A percentile compares a stretch with the other conserved stretches of the same genome.
Conservation (phyloP, 2,113 vertebrate species). For the Tupaia tana region DNA sequence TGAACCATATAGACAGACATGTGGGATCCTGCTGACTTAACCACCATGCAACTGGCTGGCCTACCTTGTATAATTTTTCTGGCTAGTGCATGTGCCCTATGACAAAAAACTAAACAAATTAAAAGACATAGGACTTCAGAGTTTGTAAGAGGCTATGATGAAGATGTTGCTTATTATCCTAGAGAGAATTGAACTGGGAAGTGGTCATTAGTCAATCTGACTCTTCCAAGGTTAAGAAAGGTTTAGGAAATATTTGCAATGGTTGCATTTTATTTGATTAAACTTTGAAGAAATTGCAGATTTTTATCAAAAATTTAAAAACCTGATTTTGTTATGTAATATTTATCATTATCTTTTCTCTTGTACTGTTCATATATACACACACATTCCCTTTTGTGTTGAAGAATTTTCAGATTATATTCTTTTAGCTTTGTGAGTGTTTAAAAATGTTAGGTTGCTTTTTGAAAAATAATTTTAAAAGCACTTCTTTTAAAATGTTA, state of each 20-base stretch:
- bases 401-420: background rate
- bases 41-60: too few relatives aligned
- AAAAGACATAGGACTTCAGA: background rate
- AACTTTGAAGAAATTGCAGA: background rate
- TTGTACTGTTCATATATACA: background rate
- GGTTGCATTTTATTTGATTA: slow-evolving; percentile 9
- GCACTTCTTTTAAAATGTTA: slow-evolving; percentile 38
- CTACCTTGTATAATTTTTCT: too few relatives aligned
- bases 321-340: background rate
- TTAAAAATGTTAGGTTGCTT: slow-evolving; percentile 31
- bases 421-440: background rate
- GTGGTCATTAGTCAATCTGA: background rate
- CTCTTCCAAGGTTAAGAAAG: background rate
- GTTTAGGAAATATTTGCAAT: background rate
- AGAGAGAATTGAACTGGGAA: background rate
- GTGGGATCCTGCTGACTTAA: too few relatives aligned
- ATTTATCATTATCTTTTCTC: background rate
- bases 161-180: background rate
- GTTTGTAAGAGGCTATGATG: background rate
- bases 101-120: background rate
- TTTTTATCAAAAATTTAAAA: slow-evolving; percentile 38
- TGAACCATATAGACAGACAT: too few relatives aligned
- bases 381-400: background rate
- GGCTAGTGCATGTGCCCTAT: too few relatives aligned
- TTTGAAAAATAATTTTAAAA: background rate